Evolutionary conservation across 2,888 invertebrate genomes (phyloP).

Genomic region (Hofmannophila pseudospretella): DNA sequence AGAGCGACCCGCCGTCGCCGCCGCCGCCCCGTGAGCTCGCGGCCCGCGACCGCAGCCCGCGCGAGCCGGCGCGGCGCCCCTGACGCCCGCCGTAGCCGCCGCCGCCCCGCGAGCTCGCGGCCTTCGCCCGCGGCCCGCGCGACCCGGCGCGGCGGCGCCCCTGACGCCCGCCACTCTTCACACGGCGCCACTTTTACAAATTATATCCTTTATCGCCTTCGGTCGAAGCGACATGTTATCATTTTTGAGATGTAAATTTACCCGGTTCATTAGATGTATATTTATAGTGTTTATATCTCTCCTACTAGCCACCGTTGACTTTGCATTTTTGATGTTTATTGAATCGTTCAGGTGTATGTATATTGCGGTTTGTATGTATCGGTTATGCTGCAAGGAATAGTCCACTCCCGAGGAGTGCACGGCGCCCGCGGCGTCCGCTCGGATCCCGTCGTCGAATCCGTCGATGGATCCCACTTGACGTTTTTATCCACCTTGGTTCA

Average conservation of each 20-base stretch:
- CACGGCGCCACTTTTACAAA: constrained; percentile 42
- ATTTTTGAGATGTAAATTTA: constrained; percentile 75
- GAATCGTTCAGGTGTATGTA: constrained; percentile 47
- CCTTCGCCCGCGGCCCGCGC: not conserved
- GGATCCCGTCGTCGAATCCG: too few relatives aligned
- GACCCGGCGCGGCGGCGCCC: constrained; percentile 29
- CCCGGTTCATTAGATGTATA: constrained; percentile 59
- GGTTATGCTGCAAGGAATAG: constrained; percentile 1
- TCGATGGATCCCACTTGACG: too few relatives aligned
- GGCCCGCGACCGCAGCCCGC: not conserved
- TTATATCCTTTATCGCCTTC: constrained; percentile 60
- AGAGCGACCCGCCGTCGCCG: too few relatives aligned
- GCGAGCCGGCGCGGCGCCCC: not conserved
- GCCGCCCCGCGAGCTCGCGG: not conserved
- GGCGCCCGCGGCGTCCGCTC: too few relatives aligned
- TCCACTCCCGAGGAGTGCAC: not conserved
- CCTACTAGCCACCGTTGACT: constrained; percentile 63
- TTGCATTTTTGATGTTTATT: constrained; percentile 69
- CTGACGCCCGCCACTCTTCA: not conserved
- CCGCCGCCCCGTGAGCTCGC: not conserved
- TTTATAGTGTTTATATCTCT: constrained; percentile 67
- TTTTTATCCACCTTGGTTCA: too few relatives aligned
- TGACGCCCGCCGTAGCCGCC: constrained; percentile 37
- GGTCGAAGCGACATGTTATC: constrained; percentile 60
- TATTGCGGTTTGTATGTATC: constrained; percentile 28